Percentiles rank a stretch among this genome's conserved stretches.
Evolutionary conservation across 2,113 vertebrate species (phyloP).

Genomic region (Perognathus longimembris): DNA sequence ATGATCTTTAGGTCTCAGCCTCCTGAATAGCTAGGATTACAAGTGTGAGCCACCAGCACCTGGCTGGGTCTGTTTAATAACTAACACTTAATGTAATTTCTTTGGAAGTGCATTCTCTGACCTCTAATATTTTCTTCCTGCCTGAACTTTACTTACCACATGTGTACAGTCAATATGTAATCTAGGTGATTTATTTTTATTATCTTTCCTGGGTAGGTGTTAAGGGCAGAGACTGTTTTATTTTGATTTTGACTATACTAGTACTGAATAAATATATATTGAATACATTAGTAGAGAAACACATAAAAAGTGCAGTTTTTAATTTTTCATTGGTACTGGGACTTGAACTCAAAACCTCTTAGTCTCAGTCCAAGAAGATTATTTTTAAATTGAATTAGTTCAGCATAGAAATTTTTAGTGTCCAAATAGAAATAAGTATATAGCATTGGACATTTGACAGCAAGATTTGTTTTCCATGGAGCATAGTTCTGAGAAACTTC

Average conservation of each 20-base stretch:
- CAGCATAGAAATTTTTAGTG: conserved; percentile 33
- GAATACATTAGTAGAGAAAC: conserved; percentile 40
- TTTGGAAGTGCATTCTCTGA: not conserved
- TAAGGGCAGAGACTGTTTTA: not conserved
- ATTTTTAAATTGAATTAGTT: conserved; percentile 32
- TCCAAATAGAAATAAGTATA: not conserved
- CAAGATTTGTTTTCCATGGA: not conserved
- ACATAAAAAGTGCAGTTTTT: not conserved
- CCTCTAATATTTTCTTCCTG: conserved; percentile 23
- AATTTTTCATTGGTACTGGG: not conserved
- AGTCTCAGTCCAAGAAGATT: not conserved
- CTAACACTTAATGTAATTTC: not conserved
- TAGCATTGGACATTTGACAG: not conserved
- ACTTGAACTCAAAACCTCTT: too few species aligned
- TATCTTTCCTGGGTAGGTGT: not conserved
- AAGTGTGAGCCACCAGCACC: too few species aligned
- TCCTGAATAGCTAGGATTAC: too few species aligned
- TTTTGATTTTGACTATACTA: conserved; percentile 48
- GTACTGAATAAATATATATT: not conserved
- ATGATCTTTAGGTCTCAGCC: too few species aligned
- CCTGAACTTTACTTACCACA: not conserved
- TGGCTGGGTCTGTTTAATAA: too few species aligned
- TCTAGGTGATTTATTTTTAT: not conserved
- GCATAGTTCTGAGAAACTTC: conserved; percentile 18
- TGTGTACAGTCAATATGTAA: not conserved